These are phyloP conservation scores for Chauna torquata DNA, from an alignment of 2,113 vertebrate species.

Conservation along the genomic window DNA sequence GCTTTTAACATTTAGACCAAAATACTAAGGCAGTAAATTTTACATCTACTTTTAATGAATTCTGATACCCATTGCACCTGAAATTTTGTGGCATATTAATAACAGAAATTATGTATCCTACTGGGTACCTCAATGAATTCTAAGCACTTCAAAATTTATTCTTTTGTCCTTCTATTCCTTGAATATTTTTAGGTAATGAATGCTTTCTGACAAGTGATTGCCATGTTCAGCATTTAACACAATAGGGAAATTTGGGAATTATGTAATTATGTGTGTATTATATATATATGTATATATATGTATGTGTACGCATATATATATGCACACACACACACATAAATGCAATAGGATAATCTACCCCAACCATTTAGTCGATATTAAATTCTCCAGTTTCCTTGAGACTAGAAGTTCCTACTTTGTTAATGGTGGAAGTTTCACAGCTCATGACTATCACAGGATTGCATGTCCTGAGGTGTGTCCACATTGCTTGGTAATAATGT, in stretches of 20 bases:
- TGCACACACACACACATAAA: too few species aligned
- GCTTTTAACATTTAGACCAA: not conserved
- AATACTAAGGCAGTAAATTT: not conserved
- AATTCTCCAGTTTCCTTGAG: not conserved
- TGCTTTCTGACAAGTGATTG: not conserved
- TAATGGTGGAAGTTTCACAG: not conserved
- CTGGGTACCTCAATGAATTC: not conserved
- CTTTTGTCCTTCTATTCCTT: not conserved
- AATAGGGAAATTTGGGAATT: not conserved
- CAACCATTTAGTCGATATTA: not conserved
- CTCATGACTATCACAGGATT: not conserved
- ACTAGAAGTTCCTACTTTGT: not conserved
- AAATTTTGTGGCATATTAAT: not conserved
- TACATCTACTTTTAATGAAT: not conserved
- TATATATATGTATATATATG: not conserved
- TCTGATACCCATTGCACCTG: not conserved
- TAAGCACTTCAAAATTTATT: not conserved
- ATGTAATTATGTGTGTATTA: not conserved
- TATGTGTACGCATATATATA: too few species aligned
- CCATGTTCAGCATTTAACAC: not conserved
- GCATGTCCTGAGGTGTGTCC: not conserved
- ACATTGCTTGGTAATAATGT: accelerated
- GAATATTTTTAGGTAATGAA: not conserved
- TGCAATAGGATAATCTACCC: not conserved
- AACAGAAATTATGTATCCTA: not conserved